A percentile compares a stretch with the other conserved stretches of the same genome.
phyloP scores from a whole-genome alignment of 2,888 invertebrate species.

The Amaurobius ferox region DNA sequence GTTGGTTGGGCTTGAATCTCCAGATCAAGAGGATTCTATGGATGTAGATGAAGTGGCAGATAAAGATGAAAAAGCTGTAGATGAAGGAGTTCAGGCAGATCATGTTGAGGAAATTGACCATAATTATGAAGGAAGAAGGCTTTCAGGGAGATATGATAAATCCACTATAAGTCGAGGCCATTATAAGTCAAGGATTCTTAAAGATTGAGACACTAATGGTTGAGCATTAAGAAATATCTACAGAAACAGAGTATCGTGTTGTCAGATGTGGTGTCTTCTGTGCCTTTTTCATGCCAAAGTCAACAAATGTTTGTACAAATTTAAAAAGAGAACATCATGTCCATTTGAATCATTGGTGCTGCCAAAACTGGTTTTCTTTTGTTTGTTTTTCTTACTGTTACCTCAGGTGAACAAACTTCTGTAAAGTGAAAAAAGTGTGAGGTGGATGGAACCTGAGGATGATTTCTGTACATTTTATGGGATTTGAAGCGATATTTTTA shows the following conservation, averaged over 20 bases:
- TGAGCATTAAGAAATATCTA: too few relatives aligned
- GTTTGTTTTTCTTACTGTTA: background rate
- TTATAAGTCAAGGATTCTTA: too few relatives aligned
- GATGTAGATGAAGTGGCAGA: conserved; percentile 73
- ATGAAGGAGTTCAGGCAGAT: background rate
- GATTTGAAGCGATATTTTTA: too few relatives aligned
- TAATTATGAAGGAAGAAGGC: too few relatives aligned
- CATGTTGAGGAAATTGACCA: too few relatives aligned
- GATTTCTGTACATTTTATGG: too few relatives aligned
- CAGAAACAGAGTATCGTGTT: conserved; percentile 6
- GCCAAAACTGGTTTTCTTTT: conserved; percentile 12
- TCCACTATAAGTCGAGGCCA: too few relatives aligned
- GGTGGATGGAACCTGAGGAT: too few relatives aligned
- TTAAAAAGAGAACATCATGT: conserved; percentile 11
- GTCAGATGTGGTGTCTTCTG: conserved; percentile 19
- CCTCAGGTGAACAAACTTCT: background rate
- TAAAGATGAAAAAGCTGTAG: background rate
- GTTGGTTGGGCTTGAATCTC: conserved; percentile 77
- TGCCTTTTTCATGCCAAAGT: conserved; percentile 68
- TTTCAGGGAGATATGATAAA: too few relatives aligned
- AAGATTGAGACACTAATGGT: too few relatives aligned
- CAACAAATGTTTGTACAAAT: conserved; percentile 37
- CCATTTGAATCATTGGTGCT: conserved; percentile 16
- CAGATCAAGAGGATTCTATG: conserved; percentile 73
- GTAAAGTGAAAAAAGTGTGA: too few relatives aligned